These are phyloP conservation scores for Hydrotaea diabolus DNA, from an alignment of 2,888 invertebrate genomes.

Conservation along the genomic window DNA sequence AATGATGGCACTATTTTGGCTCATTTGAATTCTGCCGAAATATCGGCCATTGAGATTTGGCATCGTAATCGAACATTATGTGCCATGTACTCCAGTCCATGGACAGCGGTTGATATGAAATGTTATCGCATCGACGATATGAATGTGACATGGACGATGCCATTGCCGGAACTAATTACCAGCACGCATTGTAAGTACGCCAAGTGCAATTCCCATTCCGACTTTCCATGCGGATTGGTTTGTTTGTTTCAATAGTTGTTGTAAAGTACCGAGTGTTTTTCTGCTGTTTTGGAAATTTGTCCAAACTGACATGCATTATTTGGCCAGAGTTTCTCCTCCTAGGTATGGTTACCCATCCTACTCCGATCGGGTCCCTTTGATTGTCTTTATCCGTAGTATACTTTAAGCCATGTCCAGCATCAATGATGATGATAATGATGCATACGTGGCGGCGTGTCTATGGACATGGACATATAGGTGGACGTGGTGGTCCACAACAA, in stretches of 20 bases:
- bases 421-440: background rate
- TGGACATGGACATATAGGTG: background rate
- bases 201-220: constrained; percentile 1
- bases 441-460: background rate
- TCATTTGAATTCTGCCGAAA: constrained; percentile 71
- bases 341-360: too few relatives aligned
- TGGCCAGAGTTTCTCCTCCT: too few relatives aligned
- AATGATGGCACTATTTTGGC: constrained; percentile 82
- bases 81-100: constrained; percentile 85
- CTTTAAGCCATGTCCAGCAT: constrained; percentile 27
- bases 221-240: background rate
- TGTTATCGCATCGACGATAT: constrained; percentile 87
- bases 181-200: constrained; percentile 84
- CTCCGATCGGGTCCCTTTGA: background rate
- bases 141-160: constrained; percentile 83
- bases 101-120: constrained; percentile 82
- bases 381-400: background rate
- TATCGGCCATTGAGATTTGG: constrained; percentile 84
- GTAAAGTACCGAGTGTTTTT: background rate
- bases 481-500: constrained; percentile 39
- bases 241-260: background rate
- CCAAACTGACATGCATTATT: background rate
- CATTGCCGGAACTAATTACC: constrained; percentile 84
- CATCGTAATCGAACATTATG: constrained; percentile 86
- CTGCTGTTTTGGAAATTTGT: background rate